Base-by-base conservation (phyloP, 2,797 vertebrate species). In the Cuniculus paca region DNA sequence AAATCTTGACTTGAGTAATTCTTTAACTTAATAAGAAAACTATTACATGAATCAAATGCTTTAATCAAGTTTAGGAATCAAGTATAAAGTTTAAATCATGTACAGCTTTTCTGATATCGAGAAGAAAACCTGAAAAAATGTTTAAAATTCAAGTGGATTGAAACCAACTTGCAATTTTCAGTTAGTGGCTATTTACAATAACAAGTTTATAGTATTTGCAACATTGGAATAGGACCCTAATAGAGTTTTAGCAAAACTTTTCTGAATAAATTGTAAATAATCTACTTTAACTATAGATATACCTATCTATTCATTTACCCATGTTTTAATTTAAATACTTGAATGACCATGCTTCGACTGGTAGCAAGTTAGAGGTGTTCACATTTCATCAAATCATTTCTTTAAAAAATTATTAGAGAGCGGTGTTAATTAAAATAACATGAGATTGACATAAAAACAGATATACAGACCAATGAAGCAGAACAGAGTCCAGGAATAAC, bases 11-110 rank as follows among this genome's bases (percentile, higher is more conserved):
- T 81, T 91, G 22, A 95, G 12, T 63, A 94, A 74, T 61, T 93
- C 91, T 94, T 96, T 65, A 65, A 93, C 95, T 70, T n/a, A 88
- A 42, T 90, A 28, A n/a, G 88, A 90, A 92, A 58, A 81, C 0
- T 45, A 48, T 52, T 96, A 80, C 5, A 95, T 34, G 58, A 96
- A 65, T 26, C 20, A 58, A 95, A 93, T 19, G 1, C 17, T 78
- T 13, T 85, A 56, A 42, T 87, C 70, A 97, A 96, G 36, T 88
- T 14, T 39, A 1, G 42, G 26, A 14, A 75, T 26, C 3, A 36
- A 83, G 91, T 39, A 14, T n/a, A 39, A 1, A 78, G 2, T 2
- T 82, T 92, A 70, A 58, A 52, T 22, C 36, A 3, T 81, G 1
- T 89, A 42, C 45, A 24, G 2, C 10, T 91, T 42, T 91, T 52